Conservation (phyloP, 1,140 invertebrate genomes). For the Solenopsis fugax region DNA sequence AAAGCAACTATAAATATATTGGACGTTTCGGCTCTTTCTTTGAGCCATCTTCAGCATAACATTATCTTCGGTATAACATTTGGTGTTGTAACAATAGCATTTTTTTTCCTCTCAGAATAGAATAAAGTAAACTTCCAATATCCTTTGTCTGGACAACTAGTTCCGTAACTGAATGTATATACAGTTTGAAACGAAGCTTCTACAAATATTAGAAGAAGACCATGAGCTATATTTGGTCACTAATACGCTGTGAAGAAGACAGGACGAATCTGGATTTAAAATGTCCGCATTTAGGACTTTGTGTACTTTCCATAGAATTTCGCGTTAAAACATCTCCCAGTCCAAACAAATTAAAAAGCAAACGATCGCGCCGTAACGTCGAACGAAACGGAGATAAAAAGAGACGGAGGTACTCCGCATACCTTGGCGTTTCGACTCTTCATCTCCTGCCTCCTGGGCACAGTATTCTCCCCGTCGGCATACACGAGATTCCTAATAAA, state of each 20-base stretch:
- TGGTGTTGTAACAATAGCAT: no score
- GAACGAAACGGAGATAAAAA: neutral
- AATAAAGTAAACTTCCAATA: no score
- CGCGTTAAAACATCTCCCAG: neutral
- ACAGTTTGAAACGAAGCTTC: neutral
- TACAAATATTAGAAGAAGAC: neutral
- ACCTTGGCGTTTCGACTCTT: slow-evolving; percentile 93
- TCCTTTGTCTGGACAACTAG: no score
- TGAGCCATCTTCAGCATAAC: no score
- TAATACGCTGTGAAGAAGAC: neutral
- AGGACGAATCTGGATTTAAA: neutral
- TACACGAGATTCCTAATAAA: slow-evolving; percentile 95
- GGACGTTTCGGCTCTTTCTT: no score
- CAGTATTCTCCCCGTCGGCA: slow-evolving; percentile 91
- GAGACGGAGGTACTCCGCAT: slow-evolving; percentile 58
- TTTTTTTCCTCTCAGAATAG: no score
- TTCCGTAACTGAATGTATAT: no score
- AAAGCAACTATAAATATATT: no score
- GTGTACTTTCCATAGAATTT: neutral
- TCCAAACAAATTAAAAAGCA: neutral
- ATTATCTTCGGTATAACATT: no score
- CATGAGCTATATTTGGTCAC: neutral
- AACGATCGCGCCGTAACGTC: neutral
- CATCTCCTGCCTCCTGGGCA: slow-evolving; percentile 92
- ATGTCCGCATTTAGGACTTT: neutral